Percentiles rank a stretch among this genome's conserved stretches.
Conservation (phyloP, 1,140 invertebrate genomes). For the Euschistus heros region DNA sequence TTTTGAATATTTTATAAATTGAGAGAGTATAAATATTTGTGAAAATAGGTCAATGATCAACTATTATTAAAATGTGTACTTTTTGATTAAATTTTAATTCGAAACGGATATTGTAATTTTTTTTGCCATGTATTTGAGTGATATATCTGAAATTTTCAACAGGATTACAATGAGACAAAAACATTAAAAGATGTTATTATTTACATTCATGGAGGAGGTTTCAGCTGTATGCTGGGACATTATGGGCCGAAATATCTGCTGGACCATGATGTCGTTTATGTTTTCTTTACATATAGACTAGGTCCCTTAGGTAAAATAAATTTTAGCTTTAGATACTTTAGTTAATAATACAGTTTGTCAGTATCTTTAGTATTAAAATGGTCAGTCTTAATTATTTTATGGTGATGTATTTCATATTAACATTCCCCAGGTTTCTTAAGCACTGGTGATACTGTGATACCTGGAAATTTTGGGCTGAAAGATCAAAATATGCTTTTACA, state of each 20-base stretch:
- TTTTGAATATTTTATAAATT: too few relatives aligned
- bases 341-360: too few relatives aligned
- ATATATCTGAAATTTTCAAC: background rate
- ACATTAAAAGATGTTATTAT: constrained; percentile 35
- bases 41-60: too few relatives aligned
- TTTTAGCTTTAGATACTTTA: background rate
- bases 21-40: too few relatives aligned
- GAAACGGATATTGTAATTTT: too few relatives aligned
- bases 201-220: constrained; percentile 42
- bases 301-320: constrained; percentile 31
- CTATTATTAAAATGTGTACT: too few relatives aligned
- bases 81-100: too few relatives aligned
- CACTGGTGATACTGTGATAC: constrained; percentile 26
- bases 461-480: constrained; percentile 28
- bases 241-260: constrained; percentile 37
- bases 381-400: too few relatives aligned
- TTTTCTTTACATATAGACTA: constrained; percentile 59
- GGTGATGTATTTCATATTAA: too few relatives aligned
- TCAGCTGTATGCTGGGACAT: constrained; percentile 35
- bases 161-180: background rate
- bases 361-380: too few relatives aligned
- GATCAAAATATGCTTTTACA: constrained; percentile 24
- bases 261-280: constrained; percentile 47
- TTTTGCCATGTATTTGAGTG: too few relatives aligned
- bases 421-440: constrained; percentile 24